A percentile compares a stretch with the other conserved stretches of the same genome.
Evolutionary conservation across 2,797 vertebrate species (phyloP).

Genomic region (Sebastes glaucus): DNA sequence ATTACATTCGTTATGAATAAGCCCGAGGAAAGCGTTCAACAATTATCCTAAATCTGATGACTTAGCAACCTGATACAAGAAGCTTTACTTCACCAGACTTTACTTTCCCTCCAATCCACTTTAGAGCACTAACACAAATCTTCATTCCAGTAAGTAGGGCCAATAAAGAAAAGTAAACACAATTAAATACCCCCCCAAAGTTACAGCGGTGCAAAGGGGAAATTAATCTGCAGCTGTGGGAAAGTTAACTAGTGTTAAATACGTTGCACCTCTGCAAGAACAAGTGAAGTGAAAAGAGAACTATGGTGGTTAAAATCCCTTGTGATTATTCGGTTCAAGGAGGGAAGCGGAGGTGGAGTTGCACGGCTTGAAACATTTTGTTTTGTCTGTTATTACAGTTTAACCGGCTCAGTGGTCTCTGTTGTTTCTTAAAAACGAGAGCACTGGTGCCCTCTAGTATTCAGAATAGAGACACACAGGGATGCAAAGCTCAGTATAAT

Average conservation of each 20-base stretch:
- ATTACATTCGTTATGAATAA: neutral
- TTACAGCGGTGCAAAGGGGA: neutral
- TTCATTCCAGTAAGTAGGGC: slow-evolving; percentile 14
- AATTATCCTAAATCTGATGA: slow-evolving; percentile 16
- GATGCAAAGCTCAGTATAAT: neutral
- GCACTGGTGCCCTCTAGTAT: slow-evolving; percentile 56
- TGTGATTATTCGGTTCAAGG: neutral
- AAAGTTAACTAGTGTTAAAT: slow-evolving; percentile 41
- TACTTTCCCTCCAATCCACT: slow-evolving; percentile 28
- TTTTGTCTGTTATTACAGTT: neutral
- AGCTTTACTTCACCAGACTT: neutral
- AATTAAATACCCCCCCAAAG: slow-evolving; percentile 2
- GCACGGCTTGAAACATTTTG: neutral
- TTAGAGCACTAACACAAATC: slow-evolving; percentile 8
- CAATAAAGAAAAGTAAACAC: slow-evolving; percentile 44
- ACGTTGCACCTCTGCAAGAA: neutral
- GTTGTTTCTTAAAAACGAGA: neutral
- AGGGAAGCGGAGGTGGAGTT: neutral
- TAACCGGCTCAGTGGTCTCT: neutral
- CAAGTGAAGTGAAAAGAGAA: neutral
- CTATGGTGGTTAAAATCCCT: neutral
- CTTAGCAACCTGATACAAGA: neutral
- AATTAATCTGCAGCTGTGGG: slow-evolving; percentile 11
- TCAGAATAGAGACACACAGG: slow-evolving; percentile 14
- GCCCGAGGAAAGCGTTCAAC: neutral